Evolutionary conservation across 2,113 vertebrate species (phyloP).

Genomic region (Fulmarus glacialis): DNA sequence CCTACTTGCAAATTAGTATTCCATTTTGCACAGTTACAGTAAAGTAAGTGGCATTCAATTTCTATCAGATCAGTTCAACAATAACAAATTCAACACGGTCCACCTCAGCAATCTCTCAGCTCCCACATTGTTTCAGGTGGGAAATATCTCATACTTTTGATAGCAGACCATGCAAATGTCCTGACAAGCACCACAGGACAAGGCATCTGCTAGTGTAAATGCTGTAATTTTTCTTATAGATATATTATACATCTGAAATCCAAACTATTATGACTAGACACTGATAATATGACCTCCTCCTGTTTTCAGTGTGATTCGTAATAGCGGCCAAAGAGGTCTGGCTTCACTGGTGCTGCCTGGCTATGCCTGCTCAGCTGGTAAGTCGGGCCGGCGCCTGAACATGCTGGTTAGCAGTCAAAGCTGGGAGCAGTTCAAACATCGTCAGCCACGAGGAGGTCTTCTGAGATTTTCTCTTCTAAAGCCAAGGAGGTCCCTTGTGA

Average conservation of each 20-base stretch:
- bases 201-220: background rate
- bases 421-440: constrained; percentile 6
- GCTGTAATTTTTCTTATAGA: background rate
- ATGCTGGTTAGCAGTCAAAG: background rate
- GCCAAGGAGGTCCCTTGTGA: constrained; percentile 25
- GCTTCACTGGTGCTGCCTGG: background rate
- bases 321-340: background rate
- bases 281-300: background rate
- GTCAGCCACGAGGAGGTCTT: background rate
- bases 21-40: background rate
- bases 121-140: background rate
- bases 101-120: background rate
- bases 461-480: constrained; percentile 27
- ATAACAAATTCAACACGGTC: background rate
- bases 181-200: background rate
- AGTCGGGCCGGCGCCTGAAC: background rate
- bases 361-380: background rate
- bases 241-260: background rate
- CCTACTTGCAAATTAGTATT: background rate
- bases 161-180: background rate
- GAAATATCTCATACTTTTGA: background rate
- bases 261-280: background rate
- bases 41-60: background rate
- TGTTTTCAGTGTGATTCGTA: background rate
- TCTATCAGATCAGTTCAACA: background rate